A percentile compares a stretch with the other conserved stretches of the same genome.
Evolutionary conservation across 2,888 invertebrate genomes (phyloP).

Genomic region (Agrotis puta): DNA sequence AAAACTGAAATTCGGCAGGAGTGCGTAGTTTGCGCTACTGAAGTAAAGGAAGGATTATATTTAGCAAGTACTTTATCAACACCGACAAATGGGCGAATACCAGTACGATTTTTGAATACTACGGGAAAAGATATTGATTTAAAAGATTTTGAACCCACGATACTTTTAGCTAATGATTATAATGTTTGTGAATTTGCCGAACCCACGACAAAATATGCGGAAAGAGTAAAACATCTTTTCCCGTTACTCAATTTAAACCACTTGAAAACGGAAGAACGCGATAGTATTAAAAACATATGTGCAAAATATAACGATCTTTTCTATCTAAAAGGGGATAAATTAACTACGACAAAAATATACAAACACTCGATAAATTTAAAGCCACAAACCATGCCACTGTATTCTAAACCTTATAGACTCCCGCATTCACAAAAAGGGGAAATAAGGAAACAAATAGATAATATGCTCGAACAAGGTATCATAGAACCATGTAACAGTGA

Average conservation of each 20-base stretch:
- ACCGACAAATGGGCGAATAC: neutral
- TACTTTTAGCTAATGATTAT: neutral
- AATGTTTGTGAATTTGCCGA: neutral
- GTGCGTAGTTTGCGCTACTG: no score
- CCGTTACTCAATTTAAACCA: neutral
- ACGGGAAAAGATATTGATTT: neutral
- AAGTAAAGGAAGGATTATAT: neutral
- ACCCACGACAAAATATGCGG: neutral
- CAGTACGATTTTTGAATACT: neutral
- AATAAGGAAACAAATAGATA: neutral
- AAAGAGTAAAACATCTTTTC: neutral
- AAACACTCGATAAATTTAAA: neutral
- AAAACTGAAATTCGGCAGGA: neutral
- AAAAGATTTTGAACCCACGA: neutral
- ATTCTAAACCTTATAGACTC: neutral
- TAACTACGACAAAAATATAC: neutral
- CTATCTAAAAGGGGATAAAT: no score
- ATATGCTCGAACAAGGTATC: neutral
- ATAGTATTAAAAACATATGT: no score
- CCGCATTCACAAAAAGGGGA: neutral
- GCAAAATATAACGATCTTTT: no score
- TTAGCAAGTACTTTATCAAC: neutral
- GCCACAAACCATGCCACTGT: neutral
- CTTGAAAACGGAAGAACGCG: neutral
- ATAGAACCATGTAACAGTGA: neutral